phyloP scores from a whole-genome alignment of 64 coral and sea anemone species.

The Montipora efflorescens region DNA sequence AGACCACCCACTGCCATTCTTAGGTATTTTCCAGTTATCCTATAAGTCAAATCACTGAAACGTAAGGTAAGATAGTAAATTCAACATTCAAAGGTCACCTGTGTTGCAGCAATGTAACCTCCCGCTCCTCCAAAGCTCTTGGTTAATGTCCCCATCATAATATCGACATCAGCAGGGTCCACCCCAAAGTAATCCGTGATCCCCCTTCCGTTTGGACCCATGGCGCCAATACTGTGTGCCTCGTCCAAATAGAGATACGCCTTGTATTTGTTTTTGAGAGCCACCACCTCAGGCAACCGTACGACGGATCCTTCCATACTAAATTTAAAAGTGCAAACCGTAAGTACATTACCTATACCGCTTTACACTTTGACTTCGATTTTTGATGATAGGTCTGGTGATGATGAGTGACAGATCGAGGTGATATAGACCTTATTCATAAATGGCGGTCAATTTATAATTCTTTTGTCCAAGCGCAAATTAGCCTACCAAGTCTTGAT shows the following conservation, averaged over 20 bases:
- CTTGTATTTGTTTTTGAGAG: constrained; percentile 98
- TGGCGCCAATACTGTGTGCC: constrained; percentile 97
- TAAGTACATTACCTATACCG: no score
- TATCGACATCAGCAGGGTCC: constrained; percentile 91
- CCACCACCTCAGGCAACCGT: constrained; percentile 89
- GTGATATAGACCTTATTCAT: no score
- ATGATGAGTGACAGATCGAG: no score
- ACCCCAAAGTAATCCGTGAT: constrained; percentile 91
- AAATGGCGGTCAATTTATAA: no score
- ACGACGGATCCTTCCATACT: constrained; percentile 98
- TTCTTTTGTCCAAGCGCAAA: no score
- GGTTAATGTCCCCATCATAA: constrained; percentile 99
- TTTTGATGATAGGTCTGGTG: no score
- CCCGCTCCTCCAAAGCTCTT: constrained; percentile 98
- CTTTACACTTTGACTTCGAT: no score
- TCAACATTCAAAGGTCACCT: constrained; percentile 54
- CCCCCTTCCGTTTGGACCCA: constrained; percentile 88
- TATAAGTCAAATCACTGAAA: no score
- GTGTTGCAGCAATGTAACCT: constrained; percentile 89
- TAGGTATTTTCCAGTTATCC: no score
- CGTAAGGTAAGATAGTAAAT: background rate
- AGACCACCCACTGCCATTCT: no score
- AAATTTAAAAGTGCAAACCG: background rate
- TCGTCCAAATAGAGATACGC: constrained; percentile 95
- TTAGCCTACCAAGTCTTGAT: no score